Percentiles rank a stretch among this genome's conserved stretches.
phyloP scores from a whole-genome alignment of 1,140 invertebrate species.

The Atopsyche davidsoni region DNA sequence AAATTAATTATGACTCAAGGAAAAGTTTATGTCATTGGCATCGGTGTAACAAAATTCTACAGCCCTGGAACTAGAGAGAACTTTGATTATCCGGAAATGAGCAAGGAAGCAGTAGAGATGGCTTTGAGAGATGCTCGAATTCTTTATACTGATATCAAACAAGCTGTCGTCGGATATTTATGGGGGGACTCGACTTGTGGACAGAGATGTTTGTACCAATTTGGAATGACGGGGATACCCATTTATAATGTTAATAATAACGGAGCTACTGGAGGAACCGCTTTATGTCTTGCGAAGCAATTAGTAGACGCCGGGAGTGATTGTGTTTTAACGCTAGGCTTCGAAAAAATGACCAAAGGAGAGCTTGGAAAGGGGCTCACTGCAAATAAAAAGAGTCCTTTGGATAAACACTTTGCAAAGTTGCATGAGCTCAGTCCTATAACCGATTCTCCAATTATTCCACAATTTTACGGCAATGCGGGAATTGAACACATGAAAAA shows the following conservation, averaged over 20 bases:
- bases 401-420: conserved; percentile 86
- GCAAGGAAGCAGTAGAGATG: conserved; percentile 85
- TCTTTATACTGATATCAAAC: conserved; percentile 72
- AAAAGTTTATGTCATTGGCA: conserved; percentile 87
- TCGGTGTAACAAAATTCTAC: conserved; percentile 88
- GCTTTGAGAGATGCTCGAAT: conserved; percentile 86
- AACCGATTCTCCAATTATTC: conserved; percentile 74
- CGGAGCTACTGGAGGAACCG: conserved; percentile 93
- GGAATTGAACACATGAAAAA: conserved; percentile 96
- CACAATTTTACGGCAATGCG: conserved; percentile 96
- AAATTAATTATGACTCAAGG: conserved; percentile 8
- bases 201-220: conserved; percentile 88
- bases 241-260: conserved; percentile 99
- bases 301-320: conserved; percentile 81
- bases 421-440: conserved; percentile 80
- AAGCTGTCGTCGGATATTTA: conserved; percentile 91
- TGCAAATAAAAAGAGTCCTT: conserved; percentile 87
- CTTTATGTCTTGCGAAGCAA: conserved; percentile 85
- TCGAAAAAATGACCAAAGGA: too few relatives aligned
- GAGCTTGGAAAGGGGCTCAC: conserved; percentile 90
- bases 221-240: conserved; percentile 95
- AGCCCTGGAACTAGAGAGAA: conserved; percentile 78
- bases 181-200: conserved; percentile 96
- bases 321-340: conserved; percentile 89
- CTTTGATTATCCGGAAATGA: conserved; percentile 92